Percentiles rank a stretch among this genome's conserved stretches.
These are phyloP conservation scores for Cichladusa arquata DNA, from an alignment of 2,113 vertebrate species.

Conservation along the genomic window DNA sequence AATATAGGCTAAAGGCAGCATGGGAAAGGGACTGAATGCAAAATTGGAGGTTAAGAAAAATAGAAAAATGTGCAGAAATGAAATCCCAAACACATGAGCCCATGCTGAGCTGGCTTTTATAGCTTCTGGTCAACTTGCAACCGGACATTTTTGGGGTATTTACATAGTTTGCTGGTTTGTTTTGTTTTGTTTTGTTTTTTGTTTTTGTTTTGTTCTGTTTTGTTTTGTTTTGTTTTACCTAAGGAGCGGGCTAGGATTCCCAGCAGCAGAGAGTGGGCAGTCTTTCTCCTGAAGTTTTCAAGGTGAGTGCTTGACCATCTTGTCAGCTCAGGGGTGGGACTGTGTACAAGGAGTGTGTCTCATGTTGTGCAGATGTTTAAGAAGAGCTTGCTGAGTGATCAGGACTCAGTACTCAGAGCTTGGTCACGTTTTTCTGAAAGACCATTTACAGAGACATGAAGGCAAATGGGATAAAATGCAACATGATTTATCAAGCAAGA, in stretches of 20 bases:
- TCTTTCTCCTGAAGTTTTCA: background rate
- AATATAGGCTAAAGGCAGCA: background rate
- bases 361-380: background rate
- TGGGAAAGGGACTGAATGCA: background rate
- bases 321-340: background rate
- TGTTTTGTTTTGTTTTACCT: too few relatives aligned
- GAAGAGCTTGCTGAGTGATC: background rate
- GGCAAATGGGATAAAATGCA: constrained; percentile 2
- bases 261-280: background rate
- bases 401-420: background rate
- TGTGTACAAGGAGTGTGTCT: fast-evolving
- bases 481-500: constrained; percentile 14
- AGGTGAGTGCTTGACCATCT: background rate
- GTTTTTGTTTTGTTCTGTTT: too few relatives aligned
- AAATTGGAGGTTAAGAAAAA: background rate
- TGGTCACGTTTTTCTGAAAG: background rate
- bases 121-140: background rate
- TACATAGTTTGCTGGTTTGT: fast-evolving
- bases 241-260: background rate
- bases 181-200: too few relatives aligned
- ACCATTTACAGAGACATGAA: background rate
- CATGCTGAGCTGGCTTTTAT: fast-evolving
- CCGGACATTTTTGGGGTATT: background rate
- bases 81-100: background rate
- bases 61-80: background rate